Percentiles rank a stretch among this genome's conserved stretches.
Conservation (phyloP, 2,888 invertebrate species). For the Thumatha senex region DNA sequence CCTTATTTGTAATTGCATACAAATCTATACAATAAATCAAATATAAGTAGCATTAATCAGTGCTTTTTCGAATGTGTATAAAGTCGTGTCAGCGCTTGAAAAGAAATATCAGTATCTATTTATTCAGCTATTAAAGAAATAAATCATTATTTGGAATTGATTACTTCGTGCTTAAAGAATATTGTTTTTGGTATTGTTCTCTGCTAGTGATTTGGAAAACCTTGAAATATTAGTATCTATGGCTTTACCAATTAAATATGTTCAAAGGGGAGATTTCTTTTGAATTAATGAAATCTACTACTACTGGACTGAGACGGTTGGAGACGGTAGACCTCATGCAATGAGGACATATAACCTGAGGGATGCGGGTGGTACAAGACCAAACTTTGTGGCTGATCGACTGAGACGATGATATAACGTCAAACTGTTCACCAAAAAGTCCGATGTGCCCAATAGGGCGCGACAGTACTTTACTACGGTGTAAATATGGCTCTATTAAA, state of each 20-base stretch:
- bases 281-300: too few species aligned
- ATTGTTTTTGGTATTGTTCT: constrained; percentile 26
- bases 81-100: not conserved
- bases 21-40: not conserved
- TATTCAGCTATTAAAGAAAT: not conserved
- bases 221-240: not conserved
- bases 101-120: not conserved
- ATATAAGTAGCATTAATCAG: not conserved
- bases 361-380: too few species aligned
- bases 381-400: too few species aligned
- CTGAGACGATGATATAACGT: too few species aligned
- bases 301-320: too few species aligned
- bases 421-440: too few species aligned
- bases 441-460: too few species aligned
- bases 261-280: not conserved
- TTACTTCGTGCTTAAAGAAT: constrained; percentile 7
- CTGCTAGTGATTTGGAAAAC: not conserved
- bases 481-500: too few species aligned
- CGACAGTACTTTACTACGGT: too few species aligned
- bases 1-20: too few species aligned
- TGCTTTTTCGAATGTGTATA: not conserved
- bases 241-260: not conserved
- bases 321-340: too few species aligned
- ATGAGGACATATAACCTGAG: too few species aligned
- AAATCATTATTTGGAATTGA: constrained; percentile 11